Base-by-base conservation (phyloP, 2,797 vertebrate genomes). In the Pseudochaenichthys georgianus region DNA sequence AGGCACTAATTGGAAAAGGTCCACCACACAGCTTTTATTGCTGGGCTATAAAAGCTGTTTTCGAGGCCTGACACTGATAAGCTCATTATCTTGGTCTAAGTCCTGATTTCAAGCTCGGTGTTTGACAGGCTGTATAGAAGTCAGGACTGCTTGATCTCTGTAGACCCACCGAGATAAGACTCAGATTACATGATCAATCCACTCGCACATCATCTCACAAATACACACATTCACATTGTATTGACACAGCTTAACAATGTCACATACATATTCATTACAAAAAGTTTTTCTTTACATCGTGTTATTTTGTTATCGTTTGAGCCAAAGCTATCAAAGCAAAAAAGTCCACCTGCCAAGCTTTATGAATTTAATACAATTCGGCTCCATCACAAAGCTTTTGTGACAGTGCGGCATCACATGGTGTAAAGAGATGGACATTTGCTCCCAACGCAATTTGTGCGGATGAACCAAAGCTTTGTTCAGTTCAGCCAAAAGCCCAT, bases 171-270 rank as follows among this genome's bases (percentile, higher is more conserved):
- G 75, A 86, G 86, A 90, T 91, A 91, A 89, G 80, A 82, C 81
- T 79, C 71, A 82, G 90, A 94, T 92, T 86, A 93, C 83, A 76
- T 64, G 78, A 90, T 91, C 78, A 90, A 85, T 89, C 76, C 66
- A 48, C 72, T 58, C 46, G 61, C 73, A 28, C 1, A 9, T 41
- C 1, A 59, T 73, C 61, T 43, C 53, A 59, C 55, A 53, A 65
- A 69, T 23, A 46, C 51, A 57, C 65, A 73, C 52, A 52, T 48
- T 63, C 59, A 55, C 59, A 13, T 46, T 61, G n/a, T 67, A 17
- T n/a, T 21, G 62, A 71, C 54, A 31, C 16, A 57, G 45, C 15
- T 69, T 17, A 84, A 64, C 21, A 16, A 3, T 48, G 21, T 19
- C 28, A 48, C 9, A 31, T 34, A 17, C 6, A 10, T 66, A 21